These are phyloP conservation scores for Pampusana beccarii DNA, from an alignment of 2,113 vertebrate genomes.

Conservation along the genomic window DNA sequence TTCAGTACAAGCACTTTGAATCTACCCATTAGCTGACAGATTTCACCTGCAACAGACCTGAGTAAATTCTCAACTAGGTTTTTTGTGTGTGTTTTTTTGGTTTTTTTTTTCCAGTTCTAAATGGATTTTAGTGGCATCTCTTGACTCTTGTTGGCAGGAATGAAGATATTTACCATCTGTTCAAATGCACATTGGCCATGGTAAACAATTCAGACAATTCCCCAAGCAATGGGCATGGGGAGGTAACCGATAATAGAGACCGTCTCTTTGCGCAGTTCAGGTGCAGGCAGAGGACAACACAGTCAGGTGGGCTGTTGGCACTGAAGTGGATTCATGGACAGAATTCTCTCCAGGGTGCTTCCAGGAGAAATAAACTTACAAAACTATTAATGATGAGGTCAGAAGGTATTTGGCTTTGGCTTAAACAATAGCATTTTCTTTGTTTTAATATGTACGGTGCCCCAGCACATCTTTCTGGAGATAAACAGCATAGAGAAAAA, in stretches of 20 bases:
- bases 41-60: constrained; percentile 49
- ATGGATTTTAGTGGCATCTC: constrained; percentile 62
- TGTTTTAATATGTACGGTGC: background rate
- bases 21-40: constrained; percentile 49
- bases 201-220: constrained; percentile 47
- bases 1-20: constrained; percentile 27
- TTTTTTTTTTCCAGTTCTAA: background rate
- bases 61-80: constrained; percentile 30
- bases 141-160: constrained; percentile 70
- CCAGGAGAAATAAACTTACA: background rate
- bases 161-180: constrained; percentile 67
- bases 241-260: background rate
- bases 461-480: background rate
- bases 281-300: background rate
- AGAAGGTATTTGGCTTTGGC: background rate
- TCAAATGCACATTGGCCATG: constrained; percentile 38
- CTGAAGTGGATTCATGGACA: background rate
- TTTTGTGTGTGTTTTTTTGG: background rate
- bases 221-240: background rate
- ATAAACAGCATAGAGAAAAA: background rate
- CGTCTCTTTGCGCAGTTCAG: background rate
- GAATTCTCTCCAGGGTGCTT: background rate
- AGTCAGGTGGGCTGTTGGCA: background rate
- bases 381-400: background rate
- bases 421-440: background rate